phyloP scores from a whole-genome alignment of 23 tunicate genomes.

The Ascidia mentula region DNA sequence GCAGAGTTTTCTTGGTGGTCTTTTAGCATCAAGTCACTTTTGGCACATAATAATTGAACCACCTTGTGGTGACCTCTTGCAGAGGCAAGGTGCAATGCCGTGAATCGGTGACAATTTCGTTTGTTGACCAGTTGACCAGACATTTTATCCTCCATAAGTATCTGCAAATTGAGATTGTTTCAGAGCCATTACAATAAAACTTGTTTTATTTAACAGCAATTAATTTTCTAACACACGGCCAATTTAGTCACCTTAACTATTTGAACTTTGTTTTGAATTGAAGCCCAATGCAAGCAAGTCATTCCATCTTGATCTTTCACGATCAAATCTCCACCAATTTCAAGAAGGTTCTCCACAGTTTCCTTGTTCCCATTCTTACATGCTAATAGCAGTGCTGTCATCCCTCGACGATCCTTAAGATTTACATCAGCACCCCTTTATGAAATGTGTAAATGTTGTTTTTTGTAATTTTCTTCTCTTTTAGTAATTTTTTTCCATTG shows the following conservation, averaged over 20 bases:
- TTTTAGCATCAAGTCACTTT: neutral
- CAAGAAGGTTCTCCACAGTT: neutral
- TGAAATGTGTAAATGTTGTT: too few species aligned
- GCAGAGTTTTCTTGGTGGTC: constrained; percentile 12
- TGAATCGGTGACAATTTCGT: constrained; percentile 27
- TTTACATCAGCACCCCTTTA: constrained; percentile 25
- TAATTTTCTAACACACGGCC: neutral
- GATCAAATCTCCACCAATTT: neutral
- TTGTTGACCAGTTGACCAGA: constrained; percentile 1
- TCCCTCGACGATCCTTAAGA: neutral
- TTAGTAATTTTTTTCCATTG: too few species aligned
- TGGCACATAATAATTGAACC: neutral
- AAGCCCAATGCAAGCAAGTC: constrained; percentile 37
- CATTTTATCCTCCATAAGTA: neutral
- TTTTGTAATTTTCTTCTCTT: too few species aligned
- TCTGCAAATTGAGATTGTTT: constrained; percentile 5
- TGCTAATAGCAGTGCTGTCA: constrained; percentile 23
- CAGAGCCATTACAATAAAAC: neutral
- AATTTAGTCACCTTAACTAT: constrained; percentile 12
- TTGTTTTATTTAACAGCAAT: neutral
- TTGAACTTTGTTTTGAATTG: neutral
- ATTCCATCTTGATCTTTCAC: constrained; percentile 13
- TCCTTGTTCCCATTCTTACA: constrained; percentile 11
- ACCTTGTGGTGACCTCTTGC: constrained; percentile 22
- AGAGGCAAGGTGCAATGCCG: constrained; percentile 42